Percentiles rank a stretch among this genome's conserved stretches.
Conservation (phyloP, 2,113 vertebrate genomes). For the Lepidothrix coronata region DNA sequence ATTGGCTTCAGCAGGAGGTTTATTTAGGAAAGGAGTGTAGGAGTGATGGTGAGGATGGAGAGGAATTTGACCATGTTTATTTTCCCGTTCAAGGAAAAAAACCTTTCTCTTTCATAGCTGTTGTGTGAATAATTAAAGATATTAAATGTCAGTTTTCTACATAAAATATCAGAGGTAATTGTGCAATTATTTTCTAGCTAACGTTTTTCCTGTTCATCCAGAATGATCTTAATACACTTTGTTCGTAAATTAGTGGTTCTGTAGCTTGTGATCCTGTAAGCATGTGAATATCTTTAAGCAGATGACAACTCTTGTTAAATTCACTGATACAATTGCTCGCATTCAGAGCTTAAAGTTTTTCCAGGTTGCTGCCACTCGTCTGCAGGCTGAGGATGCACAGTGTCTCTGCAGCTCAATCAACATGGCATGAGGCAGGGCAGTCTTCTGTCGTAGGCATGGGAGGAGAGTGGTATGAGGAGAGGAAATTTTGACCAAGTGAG, state of each 20-base stretch:
- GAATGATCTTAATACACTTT: not conserved
- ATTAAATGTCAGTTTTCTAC: slow-evolving; percentile 44
- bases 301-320: not conserved
- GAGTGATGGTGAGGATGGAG: not conserved
- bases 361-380: not conserved
- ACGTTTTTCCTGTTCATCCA: not conserved
- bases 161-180: not conserved
- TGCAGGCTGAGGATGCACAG: not conserved
- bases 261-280: not conserved
- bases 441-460: not conserved
- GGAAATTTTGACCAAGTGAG: not conserved
- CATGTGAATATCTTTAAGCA: not conserved
- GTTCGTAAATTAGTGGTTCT: not conserved
- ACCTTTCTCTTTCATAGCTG: not conserved
- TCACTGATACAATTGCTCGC: accelerated
- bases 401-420: not conserved
- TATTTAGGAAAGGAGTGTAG: not conserved
- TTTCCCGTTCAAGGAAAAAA: not conserved
- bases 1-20: not conserved
- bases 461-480: not conserved
- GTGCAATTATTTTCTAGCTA: not conserved
- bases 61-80: slow-evolving; percentile 15
- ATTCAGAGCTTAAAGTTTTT: not conserved
- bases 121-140: slow-evolving; percentile 50
- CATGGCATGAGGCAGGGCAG: not conserved